Evolutionary conservation across 2,888 invertebrate genomes (phyloP).

Genomic region (Chloromyia formosa): DNA sequence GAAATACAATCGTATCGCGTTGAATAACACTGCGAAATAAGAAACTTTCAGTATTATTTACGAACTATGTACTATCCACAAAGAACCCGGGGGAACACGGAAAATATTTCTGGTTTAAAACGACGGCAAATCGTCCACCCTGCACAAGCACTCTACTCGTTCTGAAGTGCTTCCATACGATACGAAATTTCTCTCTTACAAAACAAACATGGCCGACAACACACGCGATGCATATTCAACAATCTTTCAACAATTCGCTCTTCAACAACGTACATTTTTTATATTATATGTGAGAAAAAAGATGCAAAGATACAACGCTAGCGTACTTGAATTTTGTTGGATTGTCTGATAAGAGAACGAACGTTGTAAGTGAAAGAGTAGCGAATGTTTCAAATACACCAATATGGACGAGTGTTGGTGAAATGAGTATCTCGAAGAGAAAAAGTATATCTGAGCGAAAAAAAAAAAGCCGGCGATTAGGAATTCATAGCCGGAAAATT

Average conservation of each 20-base stretch:
- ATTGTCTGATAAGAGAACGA: too few species aligned
- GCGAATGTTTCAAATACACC: background rate
- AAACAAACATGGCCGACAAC: slow-evolving; percentile 36
- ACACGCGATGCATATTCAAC: background rate
- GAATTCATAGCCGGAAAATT: too few species aligned
- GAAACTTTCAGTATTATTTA: too few species aligned
- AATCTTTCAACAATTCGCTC: slow-evolving; percentile 18
- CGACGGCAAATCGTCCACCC: slow-evolving; percentile 37
- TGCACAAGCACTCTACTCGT: slow-evolving; percentile 41
- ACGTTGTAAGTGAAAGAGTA: background rate
- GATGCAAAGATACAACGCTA: slow-evolving; percentile 3
- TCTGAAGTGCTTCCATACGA: slow-evolving; percentile 21
- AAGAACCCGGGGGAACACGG: too few species aligned
- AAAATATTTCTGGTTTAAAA: background rate
- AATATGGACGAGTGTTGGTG: background rate
- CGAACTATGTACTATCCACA: too few species aligned
- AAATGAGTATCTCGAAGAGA: background rate
- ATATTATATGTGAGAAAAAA: background rate
- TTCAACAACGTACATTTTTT: slow-evolving; percentile 10
- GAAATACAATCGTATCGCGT: too few species aligned
- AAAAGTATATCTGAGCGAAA: background rate
- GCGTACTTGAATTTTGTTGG: too few species aligned
- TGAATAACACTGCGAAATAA: too few species aligned
- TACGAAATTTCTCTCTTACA: slow-evolving; percentile 35
- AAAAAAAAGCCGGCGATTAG: too few species aligned